Evolutionary conservation across 2,113 vertebrate genomes (phyloP).

Genomic region (Percina caprodes): DNA sequence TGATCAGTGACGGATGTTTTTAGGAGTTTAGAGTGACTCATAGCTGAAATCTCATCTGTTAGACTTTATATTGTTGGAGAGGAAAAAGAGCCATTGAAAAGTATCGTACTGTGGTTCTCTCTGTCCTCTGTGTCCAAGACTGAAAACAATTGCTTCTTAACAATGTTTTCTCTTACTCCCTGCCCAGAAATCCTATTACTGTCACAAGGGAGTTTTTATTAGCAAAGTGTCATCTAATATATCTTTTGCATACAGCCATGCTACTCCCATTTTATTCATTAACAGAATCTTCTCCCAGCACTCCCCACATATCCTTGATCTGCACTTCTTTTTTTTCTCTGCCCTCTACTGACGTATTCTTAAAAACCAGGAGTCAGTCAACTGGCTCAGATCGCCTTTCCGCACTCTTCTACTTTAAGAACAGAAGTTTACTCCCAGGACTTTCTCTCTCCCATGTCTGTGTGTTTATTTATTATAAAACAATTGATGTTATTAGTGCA

Average conservation of each 20-base stretch:
- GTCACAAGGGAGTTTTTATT: conserved; percentile 46
- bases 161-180: conserved; percentile 43
- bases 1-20: conserved; percentile 24
- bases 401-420: conserved; percentile 38
- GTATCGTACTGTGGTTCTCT: conserved; percentile 50
- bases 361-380: conserved; percentile 29
- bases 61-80: conserved; percentile 35
- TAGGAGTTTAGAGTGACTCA: conserved; percentile 20
- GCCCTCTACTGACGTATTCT: conserved; percentile 22
- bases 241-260: conserved; percentile 31
- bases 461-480: conserved; percentile 80
- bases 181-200: conserved; percentile 10
- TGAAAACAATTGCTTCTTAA: conserved; percentile 13
- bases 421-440: conserved; percentile 19
- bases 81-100: conserved; percentile 61
- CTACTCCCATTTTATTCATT: conserved; percentile 58
- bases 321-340: conserved; percentile 23
- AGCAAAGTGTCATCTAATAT: conserved; percentile 28
- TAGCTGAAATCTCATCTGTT: conserved; percentile 34
- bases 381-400: neutral
- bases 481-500: conserved; percentile 64
- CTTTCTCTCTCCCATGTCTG: conserved; percentile 40
- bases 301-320: conserved; percentile 12
- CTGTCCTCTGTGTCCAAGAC: conserved; percentile 39
- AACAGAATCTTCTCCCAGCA: conserved; percentile 35